phyloP scores from a whole-genome alignment of 2,113 vertebrate genomes.

The Pseudorhombus dupliciocellatus region DNA sequence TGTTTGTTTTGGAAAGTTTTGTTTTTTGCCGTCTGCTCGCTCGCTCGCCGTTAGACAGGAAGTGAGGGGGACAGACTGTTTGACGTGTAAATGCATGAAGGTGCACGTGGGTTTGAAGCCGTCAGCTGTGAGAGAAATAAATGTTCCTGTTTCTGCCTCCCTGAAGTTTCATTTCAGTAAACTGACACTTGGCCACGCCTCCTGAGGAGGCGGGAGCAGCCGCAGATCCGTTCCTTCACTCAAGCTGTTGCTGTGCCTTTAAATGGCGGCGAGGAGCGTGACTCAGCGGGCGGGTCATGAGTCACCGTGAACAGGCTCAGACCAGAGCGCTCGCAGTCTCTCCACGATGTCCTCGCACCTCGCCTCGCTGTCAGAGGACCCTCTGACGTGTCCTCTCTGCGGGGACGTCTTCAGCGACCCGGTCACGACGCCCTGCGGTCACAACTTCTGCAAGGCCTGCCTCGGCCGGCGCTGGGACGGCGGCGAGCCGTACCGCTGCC shows the following conservation, averaged over 20 bases:
- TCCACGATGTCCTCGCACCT: conserved; percentile 38
- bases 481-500: conserved; percentile 67
- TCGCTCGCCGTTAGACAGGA: too few species aligned
- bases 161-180: conserved; percentile 52
- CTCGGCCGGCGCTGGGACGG: conserved; percentile 71
- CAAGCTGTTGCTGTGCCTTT: neutral
- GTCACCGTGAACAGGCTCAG: neutral
- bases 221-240: neutral
- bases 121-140: conserved; percentile 5
- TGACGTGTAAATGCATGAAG: neutral
- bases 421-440: conserved; percentile 60
- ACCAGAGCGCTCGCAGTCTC: conserved; percentile 1
- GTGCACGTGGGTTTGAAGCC: conserved; percentile 6
- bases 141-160: conserved; percentile 5
- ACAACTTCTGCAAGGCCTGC: conserved; percentile 75
- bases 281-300: conserved; percentile 48
- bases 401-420: conserved; percentile 63
- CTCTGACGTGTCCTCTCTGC: conserved; percentile 61
- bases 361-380: conserved; percentile 31
- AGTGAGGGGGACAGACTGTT: too few species aligned
- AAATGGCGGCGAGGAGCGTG: too few species aligned
- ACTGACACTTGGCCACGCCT: conserved; percentile 34
- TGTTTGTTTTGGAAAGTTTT: too few species aligned
- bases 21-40: too few species aligned
- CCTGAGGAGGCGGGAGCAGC: neutral